Evolutionary conservation across 1,140 invertebrate species (phyloP).

Genomic region (Anagrus nilaparvatae): DNA sequence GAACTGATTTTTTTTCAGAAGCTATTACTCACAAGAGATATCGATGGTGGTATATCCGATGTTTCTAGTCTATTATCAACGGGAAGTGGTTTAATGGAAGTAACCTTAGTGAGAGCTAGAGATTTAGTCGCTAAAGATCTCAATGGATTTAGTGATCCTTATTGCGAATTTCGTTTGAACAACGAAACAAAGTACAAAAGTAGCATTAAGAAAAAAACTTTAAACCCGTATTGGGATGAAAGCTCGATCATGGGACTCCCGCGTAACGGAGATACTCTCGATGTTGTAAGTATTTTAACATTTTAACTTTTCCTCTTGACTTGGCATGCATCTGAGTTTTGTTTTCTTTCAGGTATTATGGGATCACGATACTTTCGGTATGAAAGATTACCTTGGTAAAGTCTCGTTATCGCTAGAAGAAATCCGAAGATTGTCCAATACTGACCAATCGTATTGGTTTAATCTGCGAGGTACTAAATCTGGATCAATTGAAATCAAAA

Average conservation of each 20-base stretch:
- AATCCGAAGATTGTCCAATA: conserved; percentile 37
- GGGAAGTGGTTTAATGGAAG: conserved; percentile 37
- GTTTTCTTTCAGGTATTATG: conserved; percentile 36
- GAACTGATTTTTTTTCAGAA: conserved; percentile 32
- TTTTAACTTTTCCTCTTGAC: neutral
- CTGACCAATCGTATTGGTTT: conserved; percentile 36
- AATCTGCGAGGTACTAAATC: conserved; percentile 33
- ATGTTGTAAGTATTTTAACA: conserved; percentile 36
- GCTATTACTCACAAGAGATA: conserved; percentile 30
- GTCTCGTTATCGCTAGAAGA: conserved; percentile 41
- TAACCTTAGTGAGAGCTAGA: conserved; percentile 33
- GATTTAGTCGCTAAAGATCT: conserved; percentile 40
- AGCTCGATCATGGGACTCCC: conserved; percentile 44
- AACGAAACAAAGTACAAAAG: conserved; percentile 46
- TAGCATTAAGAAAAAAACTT: conserved; percentile 47
- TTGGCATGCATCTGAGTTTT: neutral
- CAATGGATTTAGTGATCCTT: conserved; percentile 47
- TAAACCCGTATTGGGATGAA: conserved; percentile 49
- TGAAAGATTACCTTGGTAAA: conserved; percentile 47
- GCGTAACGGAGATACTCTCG: conserved; percentile 35
- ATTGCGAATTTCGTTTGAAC: conserved; percentile 43
- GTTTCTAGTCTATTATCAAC: conserved; percentile 36
- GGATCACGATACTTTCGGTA: conserved; percentile 47
- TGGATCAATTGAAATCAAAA: conserved; percentile 37
- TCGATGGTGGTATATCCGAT: conserved; percentile 29